Base-by-base conservation (phyloP, 2,113 vertebrate species). In the Pangasianodon gigas region DNA sequence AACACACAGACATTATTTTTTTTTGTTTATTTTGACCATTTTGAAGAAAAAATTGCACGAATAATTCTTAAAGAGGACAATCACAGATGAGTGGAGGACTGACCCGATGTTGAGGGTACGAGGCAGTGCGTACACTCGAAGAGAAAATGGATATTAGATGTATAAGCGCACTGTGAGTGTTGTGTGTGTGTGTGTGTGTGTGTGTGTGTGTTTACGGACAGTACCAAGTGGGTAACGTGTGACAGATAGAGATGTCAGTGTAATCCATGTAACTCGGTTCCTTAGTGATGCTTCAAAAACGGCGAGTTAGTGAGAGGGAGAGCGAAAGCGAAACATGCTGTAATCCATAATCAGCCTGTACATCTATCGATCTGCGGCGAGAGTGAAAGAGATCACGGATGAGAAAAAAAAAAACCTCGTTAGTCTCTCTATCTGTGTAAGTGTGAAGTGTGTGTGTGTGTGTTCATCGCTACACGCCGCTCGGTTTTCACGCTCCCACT, bases 281-380 rank as follows among this genome's bases (percentile, higher is more conserved):
- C 67, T 86, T 85, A 85, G 90, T 84, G 51, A 89, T 87, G 54
- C 74, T 48, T n/a, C 56, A 88, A 88, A 89, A 37, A 89, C 79
- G 86, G 56, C 9, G 81, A 54, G 13, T 41, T 56, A 32, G 84
- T 3, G 41, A 32, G 82, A 89, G 89, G 87, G 82, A 44, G 87
- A 92, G 88, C 86, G 86, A 88, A 88, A 91, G 83, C 62, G 88
- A 91, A 69, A 90, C 85, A 71, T 87, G 83, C 65, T 89, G 86
- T 89, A 92, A 92, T 92, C 92, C 88, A 91, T 93, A 90, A 93
- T 92, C 60, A 90, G 88, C 86, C 89, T 84, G 91, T 88, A 88
- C 89, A 88, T 89, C 77, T 89, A 93, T 93, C 65, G 91, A 93
- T 89, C 86, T 71, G 37, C 60, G 10, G 51, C 6, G 51, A 54